These are phyloP conservation scores for Trypoxylon attenuatum DNA, from an alignment of 2,888 invertebrate genomes.

Conservation along the genomic window DNA sequence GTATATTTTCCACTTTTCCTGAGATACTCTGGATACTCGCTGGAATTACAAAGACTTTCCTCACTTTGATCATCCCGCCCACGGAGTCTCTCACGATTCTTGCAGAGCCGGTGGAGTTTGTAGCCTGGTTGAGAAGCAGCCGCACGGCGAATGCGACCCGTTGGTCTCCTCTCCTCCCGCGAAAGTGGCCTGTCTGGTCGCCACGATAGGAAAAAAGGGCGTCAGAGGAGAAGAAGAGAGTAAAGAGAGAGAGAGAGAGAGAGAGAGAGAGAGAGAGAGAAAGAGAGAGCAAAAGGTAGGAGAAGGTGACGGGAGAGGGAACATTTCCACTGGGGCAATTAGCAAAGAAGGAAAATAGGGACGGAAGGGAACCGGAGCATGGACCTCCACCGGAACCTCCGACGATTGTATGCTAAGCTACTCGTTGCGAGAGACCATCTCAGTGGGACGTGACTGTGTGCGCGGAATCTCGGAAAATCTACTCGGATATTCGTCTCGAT, in stretches of 20 bases:
- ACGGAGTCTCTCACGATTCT: conserved; percentile 30
- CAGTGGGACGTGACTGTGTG: no score
- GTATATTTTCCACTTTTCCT: conserved; percentile 15
- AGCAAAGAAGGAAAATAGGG: conserved; percentile 18
- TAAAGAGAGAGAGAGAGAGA: background rate
- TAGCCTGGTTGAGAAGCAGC: background rate
- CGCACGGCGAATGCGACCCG: background rate
- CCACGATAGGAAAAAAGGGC: conserved; percentile 4
- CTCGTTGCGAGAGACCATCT: conserved; percentile 29
- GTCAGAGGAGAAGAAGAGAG: background rate
- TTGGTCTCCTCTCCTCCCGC: conserved; percentile 5
- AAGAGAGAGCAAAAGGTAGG: conserved; percentile 3
- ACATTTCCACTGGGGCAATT: no score
- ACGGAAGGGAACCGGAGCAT: conserved; percentile 56
- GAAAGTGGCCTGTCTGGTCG: conserved; percentile 25
- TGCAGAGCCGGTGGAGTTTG: conserved; percentile 2
- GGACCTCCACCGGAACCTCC: conserved; percentile 51
- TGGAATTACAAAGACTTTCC: conserved; percentile 19
- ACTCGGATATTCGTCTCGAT: no score
- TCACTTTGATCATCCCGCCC: conserved; percentile 14
- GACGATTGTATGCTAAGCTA: conserved; percentile 63
- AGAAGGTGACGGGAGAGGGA: background rate
- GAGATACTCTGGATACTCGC: no score
- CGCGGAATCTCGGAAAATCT: no score
- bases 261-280: background rate